Evolutionary conservation across 2,888 invertebrate species (phyloP).

Genomic region (Colletes collaris): DNA sequence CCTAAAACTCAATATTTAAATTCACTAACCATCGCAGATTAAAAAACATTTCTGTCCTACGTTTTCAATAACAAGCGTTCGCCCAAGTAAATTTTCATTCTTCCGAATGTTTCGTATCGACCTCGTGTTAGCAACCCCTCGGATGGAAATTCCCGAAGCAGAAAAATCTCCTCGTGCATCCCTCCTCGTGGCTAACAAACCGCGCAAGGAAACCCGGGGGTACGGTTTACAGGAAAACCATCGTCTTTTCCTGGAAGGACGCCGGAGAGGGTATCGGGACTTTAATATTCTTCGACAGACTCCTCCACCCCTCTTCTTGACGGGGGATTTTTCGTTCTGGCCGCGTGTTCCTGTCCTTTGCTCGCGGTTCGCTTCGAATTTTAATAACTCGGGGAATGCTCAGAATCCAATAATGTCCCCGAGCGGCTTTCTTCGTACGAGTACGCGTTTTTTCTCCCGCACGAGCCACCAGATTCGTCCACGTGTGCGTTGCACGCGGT

Average conservation of each 20-base stretch:
- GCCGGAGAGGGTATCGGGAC: constrained; percentile 68
- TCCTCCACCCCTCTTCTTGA: constrained; percentile 64
- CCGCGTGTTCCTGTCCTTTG: constrained; percentile 29
- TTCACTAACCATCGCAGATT: too few relatives aligned
- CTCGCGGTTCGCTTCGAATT: constrained; percentile 81
- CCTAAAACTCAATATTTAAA: too few relatives aligned
- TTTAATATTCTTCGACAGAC: constrained; percentile 79
- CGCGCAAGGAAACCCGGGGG: constrained; percentile 14
- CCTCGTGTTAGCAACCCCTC: background rate
- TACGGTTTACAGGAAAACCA: constrained; percentile 12
- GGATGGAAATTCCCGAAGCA: constrained; percentile 11
- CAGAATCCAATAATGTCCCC: constrained; percentile 82
- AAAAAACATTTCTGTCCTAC: too few relatives aligned
- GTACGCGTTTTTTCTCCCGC: constrained; percentile 50
- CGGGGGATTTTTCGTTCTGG: constrained; percentile 60
- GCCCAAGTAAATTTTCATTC: too few relatives aligned
- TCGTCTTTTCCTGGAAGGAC: constrained; percentile 35
- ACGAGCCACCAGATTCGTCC: constrained; percentile 40
- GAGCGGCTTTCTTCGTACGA: constrained; percentile 62
- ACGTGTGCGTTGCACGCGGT: constrained; percentile 57
- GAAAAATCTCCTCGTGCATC: constrained; percentile 4
- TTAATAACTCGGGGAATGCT: constrained; percentile 82
- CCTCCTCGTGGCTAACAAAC: constrained; percentile 41
- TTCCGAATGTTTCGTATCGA: too few relatives aligned
- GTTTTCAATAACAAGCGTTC: too few relatives aligned